Evolutionary conservation across 1,140 invertebrate genomes (phyloP), one percentile per base, ranked within the genome.

Genomic region (Euwallacea fornicatus): DNA sequence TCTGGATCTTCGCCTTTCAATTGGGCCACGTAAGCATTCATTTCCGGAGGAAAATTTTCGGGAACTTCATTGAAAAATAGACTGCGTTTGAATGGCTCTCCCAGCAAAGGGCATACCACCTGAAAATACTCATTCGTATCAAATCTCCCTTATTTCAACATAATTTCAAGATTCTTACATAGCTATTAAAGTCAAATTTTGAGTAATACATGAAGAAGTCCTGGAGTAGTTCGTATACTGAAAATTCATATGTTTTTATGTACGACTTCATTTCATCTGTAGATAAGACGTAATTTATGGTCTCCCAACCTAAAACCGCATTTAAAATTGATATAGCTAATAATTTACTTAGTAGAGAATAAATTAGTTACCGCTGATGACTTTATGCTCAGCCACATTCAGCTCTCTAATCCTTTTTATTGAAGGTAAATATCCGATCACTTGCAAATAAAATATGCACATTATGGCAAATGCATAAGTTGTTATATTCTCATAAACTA

Each of bases 391-490:
- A 15, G 11, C 41, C 7, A 69, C 55, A 73, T 78, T 77, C n/a
- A 78, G 54, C 64, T 73, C 44, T 55, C 68, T 72, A 9, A 80
- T n/a, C 58, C 71, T 53, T 54, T 73, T 66, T 10, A 81, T 76
- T 0, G 80, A 74, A 6, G 76, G 62, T 16, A 82, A 69, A 73
- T 77, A 81, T 4, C 74, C 72, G 15, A 73, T 71, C 1, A 64
- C 62, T 76, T 82, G 81, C 15, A 84, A 73, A 73, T 80, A 85
- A 75, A 83, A 84, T 41, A 85, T 76, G 4, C 80, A 80, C 74
- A 85, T 74, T 63, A 83, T 78, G 0, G 79, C 78, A 3, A 84
- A 73, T 3, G 83, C 80, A 72, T 84, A 85, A 59, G 80, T 85
- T 6, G 80, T 81, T 16, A 85, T 72, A 61, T 75, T 70, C 42